Conservation (phyloP, 2,888 invertebrate genomes). For the Stenodema calcarata region DNA sequence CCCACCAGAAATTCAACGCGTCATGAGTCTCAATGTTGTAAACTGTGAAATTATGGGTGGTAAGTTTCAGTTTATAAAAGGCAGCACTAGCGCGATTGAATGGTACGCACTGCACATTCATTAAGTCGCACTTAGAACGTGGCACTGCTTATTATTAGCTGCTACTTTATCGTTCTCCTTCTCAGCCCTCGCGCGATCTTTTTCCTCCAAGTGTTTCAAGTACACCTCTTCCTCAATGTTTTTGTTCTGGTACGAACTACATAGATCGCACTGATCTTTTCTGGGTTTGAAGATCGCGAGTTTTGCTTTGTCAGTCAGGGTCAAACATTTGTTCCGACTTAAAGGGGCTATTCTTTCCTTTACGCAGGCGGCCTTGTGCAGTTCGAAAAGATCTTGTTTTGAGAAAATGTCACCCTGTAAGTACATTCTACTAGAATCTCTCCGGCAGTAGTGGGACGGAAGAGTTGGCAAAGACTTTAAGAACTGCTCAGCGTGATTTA, state of each 20-base stretch:
- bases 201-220: background rate
- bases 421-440: too few relatives aligned
- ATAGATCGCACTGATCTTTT: conserved; percentile 38
- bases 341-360: too few relatives aligned
- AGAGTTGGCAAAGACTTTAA: too few relatives aligned
- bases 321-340: too few relatives aligned
- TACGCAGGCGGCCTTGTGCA: too few relatives aligned
- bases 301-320: too few relatives aligned
- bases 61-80: background rate
- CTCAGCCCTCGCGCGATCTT: background rate
- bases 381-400: too few relatives aligned
- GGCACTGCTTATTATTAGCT: background rate
- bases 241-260: background rate
- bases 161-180: conserved; percentile 1
- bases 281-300: conserved; percentile 11
- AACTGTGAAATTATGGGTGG: background rate
- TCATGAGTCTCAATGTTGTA: conserved; percentile 4
- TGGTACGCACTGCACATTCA: background rate
- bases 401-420: too few relatives aligned
- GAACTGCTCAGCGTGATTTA: too few relatives aligned
- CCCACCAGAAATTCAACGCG: background rate
- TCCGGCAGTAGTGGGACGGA: too few relatives aligned
- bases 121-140: background rate
- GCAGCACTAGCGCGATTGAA: background rate
- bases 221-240: background rate